phyloP scores from a whole-genome alignment of 2,797 vertebrate genomes.

The Fistularia commersonii region DNA sequence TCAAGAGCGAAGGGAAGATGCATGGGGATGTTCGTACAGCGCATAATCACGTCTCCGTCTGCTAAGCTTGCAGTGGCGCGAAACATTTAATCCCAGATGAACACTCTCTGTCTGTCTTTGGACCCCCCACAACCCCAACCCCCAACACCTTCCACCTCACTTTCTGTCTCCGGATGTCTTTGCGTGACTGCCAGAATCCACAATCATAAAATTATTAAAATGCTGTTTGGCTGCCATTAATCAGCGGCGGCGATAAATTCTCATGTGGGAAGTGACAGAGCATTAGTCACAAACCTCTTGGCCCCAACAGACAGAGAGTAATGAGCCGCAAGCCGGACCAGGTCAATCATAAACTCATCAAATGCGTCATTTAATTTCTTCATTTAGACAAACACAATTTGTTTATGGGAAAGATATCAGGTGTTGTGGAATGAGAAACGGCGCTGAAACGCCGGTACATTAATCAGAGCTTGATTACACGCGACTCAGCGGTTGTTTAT shows the following conservation, averaged over 20 bases:
- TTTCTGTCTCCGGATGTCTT: constrained; percentile 58
- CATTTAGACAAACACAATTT: constrained; percentile 99
- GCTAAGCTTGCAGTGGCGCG: constrained; percentile 76
- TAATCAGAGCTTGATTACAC: constrained; percentile 99
- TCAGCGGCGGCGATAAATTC: constrained; percentile 97
- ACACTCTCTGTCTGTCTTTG: constrained; percentile 65
- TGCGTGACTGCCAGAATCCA: constrained; percentile 81
- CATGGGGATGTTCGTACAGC: constrained; percentile 61
- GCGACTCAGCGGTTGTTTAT: constrained; percentile 97
- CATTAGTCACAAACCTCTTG: constrained; percentile 91
- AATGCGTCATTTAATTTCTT: constrained; percentile 99
- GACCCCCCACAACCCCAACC: constrained; percentile 40
- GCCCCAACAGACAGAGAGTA: constrained; percentile 89
- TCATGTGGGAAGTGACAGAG: constrained; percentile 85
- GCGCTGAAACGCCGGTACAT: constrained; percentile 92
- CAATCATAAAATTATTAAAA: constrained; percentile 95
- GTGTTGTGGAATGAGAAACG: constrained; percentile 97
- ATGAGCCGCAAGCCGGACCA: constrained; percentile 87
- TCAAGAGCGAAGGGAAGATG: constrained; percentile 63
- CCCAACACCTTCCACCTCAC: constrained; percentile 44
- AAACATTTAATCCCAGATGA: constrained; percentile 87
- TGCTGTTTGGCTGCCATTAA: constrained; percentile 93
- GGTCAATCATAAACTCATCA: constrained; percentile 99
- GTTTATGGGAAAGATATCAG: constrained; percentile 99
- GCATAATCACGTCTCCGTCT: constrained; percentile 77